Conservation (phyloP, 1,140 invertebrate genomes). For the Meloidogyne hapla region DNA sequence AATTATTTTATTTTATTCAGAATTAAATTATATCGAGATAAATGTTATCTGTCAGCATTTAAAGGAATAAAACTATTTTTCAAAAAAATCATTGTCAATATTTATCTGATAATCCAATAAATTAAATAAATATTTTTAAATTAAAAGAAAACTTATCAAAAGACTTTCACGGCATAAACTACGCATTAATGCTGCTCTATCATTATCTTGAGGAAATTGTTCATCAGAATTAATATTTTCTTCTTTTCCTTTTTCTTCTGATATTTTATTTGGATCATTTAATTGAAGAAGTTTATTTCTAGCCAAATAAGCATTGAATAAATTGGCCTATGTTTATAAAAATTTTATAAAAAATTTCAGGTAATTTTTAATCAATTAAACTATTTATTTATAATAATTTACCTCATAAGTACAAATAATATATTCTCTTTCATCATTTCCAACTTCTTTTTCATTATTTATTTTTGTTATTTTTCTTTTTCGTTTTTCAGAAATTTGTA, state of each 20-base stretch:
- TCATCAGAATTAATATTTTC: neutral
- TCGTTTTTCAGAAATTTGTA: conserved; percentile 40
- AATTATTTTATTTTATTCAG: neutral
- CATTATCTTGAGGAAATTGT: conserved; percentile 19
- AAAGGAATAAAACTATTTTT: no score
- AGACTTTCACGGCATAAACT: conserved; percentile 27
- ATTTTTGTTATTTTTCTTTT: conserved; percentile 15
- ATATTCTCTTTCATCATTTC: conserved; percentile 20
- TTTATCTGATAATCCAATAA: no score
- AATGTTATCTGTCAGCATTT: no score
- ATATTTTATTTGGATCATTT: neutral
- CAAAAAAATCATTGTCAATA: no score
- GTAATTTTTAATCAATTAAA: no score
- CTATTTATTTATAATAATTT: no score
- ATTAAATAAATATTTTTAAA: no score
- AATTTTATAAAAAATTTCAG: neutral
- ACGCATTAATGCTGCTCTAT: conserved; percentile 25
- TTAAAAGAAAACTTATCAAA: neutral
- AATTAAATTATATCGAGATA: neutral
- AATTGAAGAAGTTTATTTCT: conserved; percentile 24
- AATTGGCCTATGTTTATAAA: conserved; percentile 28
- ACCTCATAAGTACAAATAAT: conserved; percentile 24
- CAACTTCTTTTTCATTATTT: neutral
- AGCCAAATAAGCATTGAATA: conserved; percentile 30
- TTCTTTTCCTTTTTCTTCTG: neutral